Evolutionary conservation across 2,888 invertebrate genomes (phyloP), one percentile per base, ranked within the genome.

Genomic region (Thera britannica): DNA sequence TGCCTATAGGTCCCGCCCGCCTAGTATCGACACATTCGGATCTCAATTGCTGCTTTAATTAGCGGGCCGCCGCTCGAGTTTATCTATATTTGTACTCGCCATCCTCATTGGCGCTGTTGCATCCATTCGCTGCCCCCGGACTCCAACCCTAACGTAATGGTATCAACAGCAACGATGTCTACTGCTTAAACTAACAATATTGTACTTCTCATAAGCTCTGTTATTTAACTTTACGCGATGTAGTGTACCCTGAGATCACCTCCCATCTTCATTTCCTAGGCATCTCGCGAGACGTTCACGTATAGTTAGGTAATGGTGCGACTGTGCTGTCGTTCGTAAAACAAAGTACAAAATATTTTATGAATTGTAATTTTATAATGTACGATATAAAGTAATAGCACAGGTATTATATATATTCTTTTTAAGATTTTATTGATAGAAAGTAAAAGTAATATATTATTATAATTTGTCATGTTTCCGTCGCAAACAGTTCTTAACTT

Each of bases 341-440:
- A 91, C 87, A 92, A 91, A 94, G 94, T 94, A 94, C 94, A 94
- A 94, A 93, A 92, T 93, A 92, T 90, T 90, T 90, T 91, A 91
- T 92, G 90, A 92, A 90, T 92, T 89, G 89, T 92, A 92, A 90
- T 91, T 89, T 88, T 89, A 89, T 90, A 81, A 90, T 91, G 88
- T 90, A 92, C 88, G 90, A 87, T 91, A 88, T 90, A 88, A 85
- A 85, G 79, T 88, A 88, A 89, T 90, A 90, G 89, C 90, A 87
- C 92, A 89, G 90, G 86, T 90, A 86, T 83, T 86, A 84, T 84
- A 87, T 89, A 90, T 90, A 90, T 91, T 92, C 83, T 87, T 90
- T 90, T 90, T 90, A 91, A 89, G 91, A 83, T 85, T 83, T 85
- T 70, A 86, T 87, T 85, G 84, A 82, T 88, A 88, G 84, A 87